Evolutionary conservation across 2,113 vertebrate genomes (phyloP).

Genomic region (Tyto alba): DNA sequence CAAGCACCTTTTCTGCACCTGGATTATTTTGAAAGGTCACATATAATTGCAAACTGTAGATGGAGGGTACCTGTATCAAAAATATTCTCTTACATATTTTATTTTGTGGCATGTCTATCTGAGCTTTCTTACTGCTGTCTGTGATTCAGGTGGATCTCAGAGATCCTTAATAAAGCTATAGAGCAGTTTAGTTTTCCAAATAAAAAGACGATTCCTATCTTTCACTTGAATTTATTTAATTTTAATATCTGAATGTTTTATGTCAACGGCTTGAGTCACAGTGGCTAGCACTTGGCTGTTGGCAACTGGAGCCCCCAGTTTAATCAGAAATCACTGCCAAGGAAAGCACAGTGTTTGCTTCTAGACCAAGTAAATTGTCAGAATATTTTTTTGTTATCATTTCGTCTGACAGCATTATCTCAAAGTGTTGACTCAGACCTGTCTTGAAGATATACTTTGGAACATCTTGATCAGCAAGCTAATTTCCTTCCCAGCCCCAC

Average conservation of each 20-base stretch:
- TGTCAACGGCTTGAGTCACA: not conserved
- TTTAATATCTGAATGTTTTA: not conserved
- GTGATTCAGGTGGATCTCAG: not conserved
- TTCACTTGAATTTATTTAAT: not conserved
- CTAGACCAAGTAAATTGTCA: not conserved
- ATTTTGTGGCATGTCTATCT: not conserved
- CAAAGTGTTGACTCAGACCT: slow-evolving; percentile 10
- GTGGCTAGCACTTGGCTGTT: not conserved
- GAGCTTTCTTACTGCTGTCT: not conserved
- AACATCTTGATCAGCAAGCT: not conserved
- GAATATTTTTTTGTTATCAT: not conserved
- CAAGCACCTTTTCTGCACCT: not conserved
- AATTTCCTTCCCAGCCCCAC: not conserved
- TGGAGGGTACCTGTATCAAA: not conserved
- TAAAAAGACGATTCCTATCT: not conserved
- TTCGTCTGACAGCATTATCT: not conserved
- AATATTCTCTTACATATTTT: not conserved
- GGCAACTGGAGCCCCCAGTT: not conserved
- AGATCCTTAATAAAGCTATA: not conserved
- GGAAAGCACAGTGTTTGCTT: not conserved
- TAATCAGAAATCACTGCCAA: slow-evolving; percentile 13
- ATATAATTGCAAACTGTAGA: not conserved
- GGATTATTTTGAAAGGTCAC: slow-evolving; percentile 17
- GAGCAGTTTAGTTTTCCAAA: not conserved
- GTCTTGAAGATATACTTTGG: not conserved